Percentiles rank a stretch among this genome's conserved stretches.
phyloP scores from a whole-genome alignment of 2,797 vertebrate genomes.

The Hafferia zeledoni region DNA sequence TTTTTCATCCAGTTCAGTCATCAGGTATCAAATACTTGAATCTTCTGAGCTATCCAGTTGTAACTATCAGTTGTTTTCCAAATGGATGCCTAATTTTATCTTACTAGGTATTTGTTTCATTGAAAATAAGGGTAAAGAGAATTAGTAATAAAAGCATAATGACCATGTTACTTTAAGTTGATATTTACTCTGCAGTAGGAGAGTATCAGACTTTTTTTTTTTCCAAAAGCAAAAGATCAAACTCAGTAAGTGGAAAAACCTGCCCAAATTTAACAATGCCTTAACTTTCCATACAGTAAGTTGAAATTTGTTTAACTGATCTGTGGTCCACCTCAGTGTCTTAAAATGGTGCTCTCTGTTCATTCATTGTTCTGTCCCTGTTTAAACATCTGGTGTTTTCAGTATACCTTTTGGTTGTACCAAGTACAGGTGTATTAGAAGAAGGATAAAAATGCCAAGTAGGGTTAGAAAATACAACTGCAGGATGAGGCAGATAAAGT shows the following conservation, averaged over 20 bases:
- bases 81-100: neutral
- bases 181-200: neutral
- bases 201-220: neutral
- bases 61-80: neutral
- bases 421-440: neutral
- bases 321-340: neutral
- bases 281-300: neutral
- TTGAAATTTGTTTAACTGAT: conserved; percentile 26
- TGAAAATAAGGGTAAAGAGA: neutral
- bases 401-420: neutral
- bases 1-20: neutral
- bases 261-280: neutral
- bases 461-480: neutral
- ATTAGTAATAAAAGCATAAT: neutral
- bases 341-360: neutral
- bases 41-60: neutral
- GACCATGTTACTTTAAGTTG: neutral
- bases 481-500: neutral
- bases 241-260: neutral
- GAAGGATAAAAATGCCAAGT: neutral
- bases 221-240: neutral
- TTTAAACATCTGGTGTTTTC: conserved; percentile 24
- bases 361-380: neutral
- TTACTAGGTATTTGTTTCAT: neutral
- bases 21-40: neutral